Conservation (phyloP, 2,797 vertebrate species). For the Nannoperca obscura region DNA sequence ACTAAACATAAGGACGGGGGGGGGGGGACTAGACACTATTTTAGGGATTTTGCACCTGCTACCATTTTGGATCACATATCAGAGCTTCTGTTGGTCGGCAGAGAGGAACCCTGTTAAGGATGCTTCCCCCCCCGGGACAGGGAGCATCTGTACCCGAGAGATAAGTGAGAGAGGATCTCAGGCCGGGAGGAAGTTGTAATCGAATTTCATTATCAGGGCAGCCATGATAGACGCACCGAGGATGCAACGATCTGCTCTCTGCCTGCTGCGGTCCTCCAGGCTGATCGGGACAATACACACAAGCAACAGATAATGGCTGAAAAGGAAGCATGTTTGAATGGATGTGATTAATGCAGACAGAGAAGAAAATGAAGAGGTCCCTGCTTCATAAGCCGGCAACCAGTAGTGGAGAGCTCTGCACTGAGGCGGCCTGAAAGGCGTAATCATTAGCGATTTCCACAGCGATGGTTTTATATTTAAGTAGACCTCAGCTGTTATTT, state of each 20-base stretch:
- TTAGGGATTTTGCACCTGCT: constrained; percentile 56
- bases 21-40: not conserved
- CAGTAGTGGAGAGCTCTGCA: not conserved
- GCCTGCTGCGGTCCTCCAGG: constrained; percentile 11
- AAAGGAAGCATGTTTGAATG: constrained; percentile 1
- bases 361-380: constrained; percentile 10
- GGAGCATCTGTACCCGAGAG: constrained; percentile 72
- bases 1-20: constrained; percentile 27
- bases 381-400: not conserved
- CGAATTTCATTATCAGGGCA: constrained; percentile 81
- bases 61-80: constrained; percentile 39
- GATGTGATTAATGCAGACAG: constrained; percentile 5
- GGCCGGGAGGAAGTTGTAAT: constrained; percentile 74
- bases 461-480: constrained; percentile 11
- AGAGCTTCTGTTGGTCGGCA: constrained; percentile 34
- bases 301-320: not conserved
- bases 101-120: constrained; percentile 61
- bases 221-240: constrained; percentile 33
- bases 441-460: constrained; percentile 13
- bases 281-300: not conserved
- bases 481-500: constrained; percentile 36
- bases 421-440: not conserved
- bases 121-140: constrained; percentile 40
- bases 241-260: constrained; percentile 39
- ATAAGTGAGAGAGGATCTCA: constrained; percentile 78